Evolutionary conservation across 2,888 invertebrate genomes (phyloP).

Genomic region (Dynastes tityus): DNA sequence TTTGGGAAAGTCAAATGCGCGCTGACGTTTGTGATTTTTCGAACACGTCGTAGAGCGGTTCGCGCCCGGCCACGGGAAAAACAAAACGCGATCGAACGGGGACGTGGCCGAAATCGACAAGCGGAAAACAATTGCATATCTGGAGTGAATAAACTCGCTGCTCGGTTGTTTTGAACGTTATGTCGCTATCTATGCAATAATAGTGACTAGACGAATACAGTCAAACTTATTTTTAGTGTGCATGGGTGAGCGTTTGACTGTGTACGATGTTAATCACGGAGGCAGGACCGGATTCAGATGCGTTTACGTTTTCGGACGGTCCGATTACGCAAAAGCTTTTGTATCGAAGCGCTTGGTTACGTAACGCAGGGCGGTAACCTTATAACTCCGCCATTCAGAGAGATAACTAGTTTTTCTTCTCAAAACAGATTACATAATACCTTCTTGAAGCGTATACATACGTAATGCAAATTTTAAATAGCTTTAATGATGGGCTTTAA

Average conservation of each 20-base stretch:
- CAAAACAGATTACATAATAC: constrained; percentile 3
- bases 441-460: no score
- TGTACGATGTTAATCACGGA: constrained; percentile 24
- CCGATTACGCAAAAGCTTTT: constrained; percentile 18
- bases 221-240: constrained; percentile 64
- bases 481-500: no score
- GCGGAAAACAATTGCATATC: constrained; percentile 60
- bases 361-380: constrained; percentile 8
- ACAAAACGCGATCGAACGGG: constrained; percentile 17
- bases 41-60: constrained; percentile 25
- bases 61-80: constrained; percentile 24
- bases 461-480: no score
- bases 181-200: constrained; percentile 69
- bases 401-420: constrained; percentile 19
- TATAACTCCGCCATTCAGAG: constrained; percentile 19
- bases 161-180: constrained; percentile 64
- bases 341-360: constrained; percentile 7
- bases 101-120: constrained; percentile 46
- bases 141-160: constrained; percentile 67
- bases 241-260: constrained; percentile 31
- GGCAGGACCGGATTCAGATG: constrained; percentile 45
- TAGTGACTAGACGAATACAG: constrained; percentile 69
- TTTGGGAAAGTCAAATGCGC: constrained; percentile 67
- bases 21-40: constrained; percentile 50
- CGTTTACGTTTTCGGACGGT: constrained; percentile 32